Base-by-base conservation (phyloP, 2,797 vertebrate genomes). In the Gymnothorax reevesii region DNA sequence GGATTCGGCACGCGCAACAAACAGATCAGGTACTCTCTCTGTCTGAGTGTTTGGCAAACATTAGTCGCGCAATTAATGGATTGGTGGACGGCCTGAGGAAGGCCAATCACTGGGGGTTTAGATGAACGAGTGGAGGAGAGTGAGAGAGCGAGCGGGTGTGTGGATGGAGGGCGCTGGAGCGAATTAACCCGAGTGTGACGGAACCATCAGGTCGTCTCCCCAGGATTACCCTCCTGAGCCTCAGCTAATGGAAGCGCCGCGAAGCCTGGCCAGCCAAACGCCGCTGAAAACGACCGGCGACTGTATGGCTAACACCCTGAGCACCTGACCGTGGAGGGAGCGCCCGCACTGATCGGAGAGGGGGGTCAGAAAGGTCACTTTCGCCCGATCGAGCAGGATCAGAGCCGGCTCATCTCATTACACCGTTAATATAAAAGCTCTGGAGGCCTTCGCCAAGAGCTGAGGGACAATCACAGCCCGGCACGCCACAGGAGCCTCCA, bases 11-110 rank as follows among this genome's bases (percentile, higher is more conserved):
- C 3, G 71, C 42, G 22, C 2, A 1, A 22, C 55, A 7, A 42
- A 55, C 42, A 27, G 33, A 52, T 84, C 86, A 79, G 87, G 52
- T 84, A 27, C 52, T 66, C 25, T 73, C n/a, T 10, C 13, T 7
- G 1, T 10, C 5, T n/a, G 33, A 62, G 42, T 66, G 87, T 87
- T 69, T 71, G 87, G 25, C 75, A 87, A 85, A 82, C 83, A 82
- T 85, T 57, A 52, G 87, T 17, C 59, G 2, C 57, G 17, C 57
- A 59, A 12, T 22, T 84, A 83, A 42, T 77, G 66, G 73, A 80
- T 87, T 69, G 66, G 15, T 4, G 17, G 25, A 71, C 17, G 79
- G 52, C 52, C 20, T 52, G 7, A 5, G 7, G 57, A 82, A 85
- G 79, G 75, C 75, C 60, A 82, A 69, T 87, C 82, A 84, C 83